Evolutionary conservation across 2,797 vertebrate genomes (phyloP).

Genomic region (Notamacropus eugenii): DNA sequence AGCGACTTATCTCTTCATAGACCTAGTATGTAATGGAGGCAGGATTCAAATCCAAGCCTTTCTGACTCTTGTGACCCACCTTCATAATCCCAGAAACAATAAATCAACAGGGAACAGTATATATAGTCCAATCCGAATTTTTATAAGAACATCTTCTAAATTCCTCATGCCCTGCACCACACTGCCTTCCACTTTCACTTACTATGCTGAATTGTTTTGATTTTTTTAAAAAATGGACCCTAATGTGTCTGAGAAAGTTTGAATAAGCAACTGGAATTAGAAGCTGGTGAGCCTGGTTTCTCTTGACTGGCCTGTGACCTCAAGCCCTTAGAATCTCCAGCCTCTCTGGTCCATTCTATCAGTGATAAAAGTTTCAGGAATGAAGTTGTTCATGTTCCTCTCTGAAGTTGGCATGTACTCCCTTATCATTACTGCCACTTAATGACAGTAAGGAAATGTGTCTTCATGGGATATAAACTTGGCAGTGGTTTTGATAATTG

Average conservation of each 20-base stretch:
- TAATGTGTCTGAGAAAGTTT: conserved; percentile 60
- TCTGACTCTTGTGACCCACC: neutral
- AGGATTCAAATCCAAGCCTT: neutral
- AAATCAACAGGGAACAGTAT: neutral
- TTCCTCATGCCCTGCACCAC: neutral
- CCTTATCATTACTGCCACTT: conserved; percentile 68
- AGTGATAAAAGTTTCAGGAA: conserved; percentile 58
- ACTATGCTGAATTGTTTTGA: conserved; percentile 56
- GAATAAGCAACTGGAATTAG: conserved; percentile 50
- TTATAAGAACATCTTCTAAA: neutral
- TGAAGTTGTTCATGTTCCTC: conserved; percentile 57
- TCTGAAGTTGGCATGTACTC: conserved; percentile 30
- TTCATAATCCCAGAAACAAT: neutral
- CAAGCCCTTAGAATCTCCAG: conserved; percentile 74
- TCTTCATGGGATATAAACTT: conserved; percentile 70
- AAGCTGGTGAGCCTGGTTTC: neutral
- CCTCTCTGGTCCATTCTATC: conserved; percentile 40
- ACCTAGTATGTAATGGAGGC: neutral
- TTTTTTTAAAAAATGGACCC: conserved; percentile 39
- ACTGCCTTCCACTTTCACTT: conserved; percentile 25
- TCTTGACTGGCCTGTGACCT: conserved; percentile 67
- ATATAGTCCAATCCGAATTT: neutral
- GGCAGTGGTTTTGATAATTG: conserved; percentile 78
- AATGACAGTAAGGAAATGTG: conserved; percentile 57
- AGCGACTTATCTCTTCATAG: neutral